These are phyloP conservation scores for Myripristis murdjan DNA, from an alignment of 2,797 vertebrate species.

Conservation along the genomic window DNA sequence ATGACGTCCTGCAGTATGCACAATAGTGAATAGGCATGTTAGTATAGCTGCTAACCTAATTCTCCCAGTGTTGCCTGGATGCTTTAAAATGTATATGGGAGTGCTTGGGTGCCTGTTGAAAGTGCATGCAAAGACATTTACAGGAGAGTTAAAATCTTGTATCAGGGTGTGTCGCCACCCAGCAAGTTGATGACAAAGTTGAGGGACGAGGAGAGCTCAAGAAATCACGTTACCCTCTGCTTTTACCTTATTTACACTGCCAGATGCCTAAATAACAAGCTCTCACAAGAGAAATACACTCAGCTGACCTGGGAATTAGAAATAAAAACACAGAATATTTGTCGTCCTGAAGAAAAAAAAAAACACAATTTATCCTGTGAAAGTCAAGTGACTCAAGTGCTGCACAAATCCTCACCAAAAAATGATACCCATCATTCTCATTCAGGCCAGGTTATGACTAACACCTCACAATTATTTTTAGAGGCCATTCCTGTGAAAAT, in stretches of 20 bases:
- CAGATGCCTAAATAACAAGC: background rate
- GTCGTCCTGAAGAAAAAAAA: constrained; percentile 2
- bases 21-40: background rate
- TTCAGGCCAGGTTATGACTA: constrained; percentile 9
- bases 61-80: constrained; percentile 16
- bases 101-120: constrained; percentile 35
- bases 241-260: background rate
- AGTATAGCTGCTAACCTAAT: background rate
- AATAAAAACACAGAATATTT: background rate
- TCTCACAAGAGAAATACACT: background rate
- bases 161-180: constrained; percentile 34
- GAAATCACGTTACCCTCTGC: constrained; percentile 8
- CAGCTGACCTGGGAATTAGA: background rate
- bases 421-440: background rate
- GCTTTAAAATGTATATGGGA: constrained; percentile 56
- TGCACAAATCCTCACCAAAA: background rate
- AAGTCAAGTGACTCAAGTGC: constrained; percentile 6
- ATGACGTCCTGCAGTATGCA: background rate
- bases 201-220: constrained; percentile 1
- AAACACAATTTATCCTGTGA: background rate
- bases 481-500: background rate
- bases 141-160: constrained; percentile 11
- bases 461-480: background rate
- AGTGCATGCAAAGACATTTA: constrained; percentile 55
- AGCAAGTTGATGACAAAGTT: background rate